A percentile compares a stretch with the other conserved stretches of the same genome.
phyloP scores from a whole-genome alignment of 1,140 invertebrate species.

The Matsumurasca onukii region DNA sequence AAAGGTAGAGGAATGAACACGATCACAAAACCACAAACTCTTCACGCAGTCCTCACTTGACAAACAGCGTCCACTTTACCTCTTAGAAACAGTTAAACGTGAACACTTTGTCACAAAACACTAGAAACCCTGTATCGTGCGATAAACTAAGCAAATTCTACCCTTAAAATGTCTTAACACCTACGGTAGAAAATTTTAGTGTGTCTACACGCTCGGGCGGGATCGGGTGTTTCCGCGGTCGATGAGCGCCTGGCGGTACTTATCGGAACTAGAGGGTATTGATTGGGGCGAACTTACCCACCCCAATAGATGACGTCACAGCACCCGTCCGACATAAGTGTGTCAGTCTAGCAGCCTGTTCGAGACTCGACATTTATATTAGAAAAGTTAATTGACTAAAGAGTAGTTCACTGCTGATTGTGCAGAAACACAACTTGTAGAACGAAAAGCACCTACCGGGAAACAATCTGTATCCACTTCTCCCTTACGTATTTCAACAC shows the following conservation, averaged over 20 bases:
- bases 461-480: too few relatives aligned
- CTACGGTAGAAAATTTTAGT: neutral
- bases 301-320: conserved; percentile 26
- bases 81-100: too few relatives aligned
- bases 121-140: neutral
- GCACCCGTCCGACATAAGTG: too few relatives aligned
- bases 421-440: too few relatives aligned
- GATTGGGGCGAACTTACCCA: conserved; percentile 4
- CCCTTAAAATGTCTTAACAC: conserved; percentile 12
- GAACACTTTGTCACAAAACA: neutral
- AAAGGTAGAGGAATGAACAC: neutral
- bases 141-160: neutral
- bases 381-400: too few relatives aligned
- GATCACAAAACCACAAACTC: neutral
- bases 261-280: conserved; percentile 9
- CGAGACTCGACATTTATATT: too few relatives aligned
- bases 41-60: too few relatives aligned
- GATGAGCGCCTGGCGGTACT: neutral
- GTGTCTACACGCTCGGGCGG: neutral
- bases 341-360: too few relatives aligned
- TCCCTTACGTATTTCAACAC: too few relatives aligned
- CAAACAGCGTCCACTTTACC: too few relatives aligned
- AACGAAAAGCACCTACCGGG: too few relatives aligned
- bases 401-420: too few relatives aligned
- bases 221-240: conserved; percentile 11